Percentiles rank a stretch among this genome's conserved stretches.
These are phyloP conservation scores for Clarias gariepinus DNA, from an alignment of 2,113 vertebrate genomes.

Conservation along the genomic window DNA sequence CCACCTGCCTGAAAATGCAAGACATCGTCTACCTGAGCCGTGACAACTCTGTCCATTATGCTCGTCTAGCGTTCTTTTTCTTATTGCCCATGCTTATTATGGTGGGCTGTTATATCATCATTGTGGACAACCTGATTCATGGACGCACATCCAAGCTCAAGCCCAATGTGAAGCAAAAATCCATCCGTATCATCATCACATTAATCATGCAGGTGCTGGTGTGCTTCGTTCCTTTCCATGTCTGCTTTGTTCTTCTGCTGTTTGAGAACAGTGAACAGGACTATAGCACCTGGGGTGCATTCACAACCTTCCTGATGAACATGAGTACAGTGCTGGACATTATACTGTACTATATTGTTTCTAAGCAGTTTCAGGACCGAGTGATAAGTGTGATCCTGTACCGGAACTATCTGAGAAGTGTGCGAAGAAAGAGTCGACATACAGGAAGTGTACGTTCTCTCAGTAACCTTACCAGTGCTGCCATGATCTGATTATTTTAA, in stretches of 20 bases:
- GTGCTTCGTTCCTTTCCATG: conserved; percentile 92
- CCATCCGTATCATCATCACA: conserved; percentile 90
- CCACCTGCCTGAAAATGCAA: conserved; percentile 87
- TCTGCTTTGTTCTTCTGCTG: conserved; percentile 83
- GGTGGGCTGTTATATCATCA: conserved; percentile 86
- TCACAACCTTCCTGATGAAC: conserved; percentile 94
- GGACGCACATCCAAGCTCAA: conserved; percentile 91
- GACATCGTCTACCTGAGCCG: conserved; percentile 84
- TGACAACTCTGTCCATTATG: conserved; percentile 79
- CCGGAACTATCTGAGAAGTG: conserved; percentile 89
- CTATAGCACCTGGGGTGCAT: conserved; percentile 83
- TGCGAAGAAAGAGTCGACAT: conserved; percentile 88
- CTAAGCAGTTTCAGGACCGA: conserved; percentile 95
- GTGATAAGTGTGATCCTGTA: conserved; percentile 96
- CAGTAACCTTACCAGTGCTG: conserved; percentile 87
- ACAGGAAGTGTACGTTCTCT: conserved; percentile 86
- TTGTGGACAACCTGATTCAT: conserved; percentile 85
- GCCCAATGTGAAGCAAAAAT: conserved; percentile 93
- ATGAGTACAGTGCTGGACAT: conserved; percentile 91
- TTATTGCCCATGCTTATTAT: conserved; percentile 87
- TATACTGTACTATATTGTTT: conserved; percentile 96
- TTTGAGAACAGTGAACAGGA: conserved; percentile 57
- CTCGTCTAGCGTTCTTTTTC: conserved; percentile 87
- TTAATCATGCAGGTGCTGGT: conserved; percentile 86
- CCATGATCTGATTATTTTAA: conserved; percentile 77